Evolutionary conservation across 2,113 vertebrate genomes (phyloP).

Genomic region (Prunella fulvescens): DNA sequence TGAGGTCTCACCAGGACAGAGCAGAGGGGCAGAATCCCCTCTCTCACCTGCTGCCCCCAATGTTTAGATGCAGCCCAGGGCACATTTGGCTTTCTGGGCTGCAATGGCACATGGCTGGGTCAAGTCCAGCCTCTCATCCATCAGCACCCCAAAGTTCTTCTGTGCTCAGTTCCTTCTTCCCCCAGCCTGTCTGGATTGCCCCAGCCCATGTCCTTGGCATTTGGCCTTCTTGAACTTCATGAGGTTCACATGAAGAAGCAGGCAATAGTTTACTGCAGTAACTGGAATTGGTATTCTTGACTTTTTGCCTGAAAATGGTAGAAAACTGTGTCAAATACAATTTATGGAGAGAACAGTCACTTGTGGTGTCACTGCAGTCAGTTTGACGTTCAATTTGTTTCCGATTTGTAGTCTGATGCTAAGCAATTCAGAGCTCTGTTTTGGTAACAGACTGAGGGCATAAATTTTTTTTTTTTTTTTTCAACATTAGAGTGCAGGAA

Average conservation of each 20-base stretch:
- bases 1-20: background rate
- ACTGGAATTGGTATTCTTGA: background rate
- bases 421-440: background rate
- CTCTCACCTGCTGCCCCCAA: fast-evolving
- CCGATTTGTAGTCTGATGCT: background rate
- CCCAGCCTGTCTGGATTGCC: background rate
- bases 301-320: background rate
- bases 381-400: background rate
- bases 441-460: background rate
- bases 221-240: background rate
- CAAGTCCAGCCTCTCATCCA: background rate
- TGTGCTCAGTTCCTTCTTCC: background rate
- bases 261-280: background rate
- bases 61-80: background rate
- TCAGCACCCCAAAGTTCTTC: background rate
- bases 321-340: background rate
- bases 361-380: background rate
- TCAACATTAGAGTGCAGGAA: background rate
- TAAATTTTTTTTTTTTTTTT: background rate
- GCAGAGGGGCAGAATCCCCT: background rate
- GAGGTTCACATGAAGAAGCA: background rate
- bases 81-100: fast-evolving
- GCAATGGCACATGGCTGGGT: fast-evolving
- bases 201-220: fast-evolving
- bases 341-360: background rate